Evolutionary conservation across 2,888 invertebrate species (phyloP), one percentile per base, ranked within the genome.

Genomic region (Neria commutata): DNA sequence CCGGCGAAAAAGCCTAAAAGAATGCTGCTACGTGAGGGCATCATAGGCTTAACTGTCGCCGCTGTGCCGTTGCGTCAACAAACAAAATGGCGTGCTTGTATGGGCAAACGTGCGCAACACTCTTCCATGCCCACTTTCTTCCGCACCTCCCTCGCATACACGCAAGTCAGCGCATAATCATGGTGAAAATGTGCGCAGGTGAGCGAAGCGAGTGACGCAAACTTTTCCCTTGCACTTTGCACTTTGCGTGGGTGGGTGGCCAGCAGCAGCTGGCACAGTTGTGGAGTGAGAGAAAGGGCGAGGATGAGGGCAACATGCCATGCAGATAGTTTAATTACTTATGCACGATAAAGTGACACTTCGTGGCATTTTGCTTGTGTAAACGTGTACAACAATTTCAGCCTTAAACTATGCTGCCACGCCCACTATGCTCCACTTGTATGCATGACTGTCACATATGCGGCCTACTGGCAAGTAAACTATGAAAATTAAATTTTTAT

Each of bases 291-390:
- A n/a, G 40, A 5, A 5, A 21, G 11, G 23, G n/a, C 19, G 50
- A 17, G n/a, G 33, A 4, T 29, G 17, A 8, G 33, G 19, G 21
- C 1, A 24, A 3, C 47, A 11, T 21, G 4, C 25, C 21, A 24
- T 40, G 58, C 55, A 63, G 67, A 67, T 68, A 70, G 74, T 76
- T 76, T 73, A 75, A 74, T 74, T 72, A 74, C 73, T 76, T 72
- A 70, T 68, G 67, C 71, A 74, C 75, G 72, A 72, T 75, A 74
- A 74, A 74, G 73, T 74, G 73, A 66, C 71, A 65, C 5, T 11
- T 5, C 33, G 65, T 45, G 60, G 60, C 64, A 62, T 63, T 66
- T 61, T 68, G 65, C 23, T 5, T 24, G 46, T 46, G 23, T 4
- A 19, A 29, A 46, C 8, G 14, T 14, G 33, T 10, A 8, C 67